Percentiles rank a stretch among this genome's conserved stretches.
These are phyloP conservation scores for Chionis minor DNA, from an alignment of 2,113 vertebrate species.

Conservation along the genomic window DNA sequence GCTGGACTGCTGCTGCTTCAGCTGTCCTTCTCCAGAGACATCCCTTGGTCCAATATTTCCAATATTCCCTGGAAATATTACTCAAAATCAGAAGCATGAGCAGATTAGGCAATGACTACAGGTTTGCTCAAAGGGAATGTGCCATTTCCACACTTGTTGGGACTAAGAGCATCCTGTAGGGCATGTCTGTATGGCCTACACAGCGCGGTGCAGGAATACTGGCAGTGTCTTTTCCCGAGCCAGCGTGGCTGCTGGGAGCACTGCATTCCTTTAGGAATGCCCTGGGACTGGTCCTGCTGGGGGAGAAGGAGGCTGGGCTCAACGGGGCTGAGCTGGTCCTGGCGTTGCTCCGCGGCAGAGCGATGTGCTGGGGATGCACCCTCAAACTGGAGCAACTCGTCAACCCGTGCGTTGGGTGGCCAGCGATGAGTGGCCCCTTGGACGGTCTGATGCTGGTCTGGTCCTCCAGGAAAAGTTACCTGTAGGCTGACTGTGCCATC, in stretches of 20 bases:
- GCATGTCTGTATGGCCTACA: fast-evolving
- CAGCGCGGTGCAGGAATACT: fast-evolving
- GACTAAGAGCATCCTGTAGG: neutral
- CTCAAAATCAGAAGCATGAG: neutral
- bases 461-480: neutral
- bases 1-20: neutral
- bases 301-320: neutral
- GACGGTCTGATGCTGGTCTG: neutral
- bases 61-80: neutral
- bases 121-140: neutral
- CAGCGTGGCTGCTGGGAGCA: neutral
- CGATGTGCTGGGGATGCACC: neutral
- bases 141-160: neutral
- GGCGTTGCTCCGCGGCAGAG: neutral
- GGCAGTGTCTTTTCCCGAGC: neutral
- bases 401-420: neutral
- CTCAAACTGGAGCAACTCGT: neutral
- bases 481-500: neutral
- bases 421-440: no score
- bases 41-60: neutral
- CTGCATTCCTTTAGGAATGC: no score
- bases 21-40: neutral
- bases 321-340: neutral
- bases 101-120: fast-evolving
- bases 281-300: neutral